Evolutionary conservation across 2,888 invertebrate species (phyloP).

Genomic region (Protonemura montana): DNA sequence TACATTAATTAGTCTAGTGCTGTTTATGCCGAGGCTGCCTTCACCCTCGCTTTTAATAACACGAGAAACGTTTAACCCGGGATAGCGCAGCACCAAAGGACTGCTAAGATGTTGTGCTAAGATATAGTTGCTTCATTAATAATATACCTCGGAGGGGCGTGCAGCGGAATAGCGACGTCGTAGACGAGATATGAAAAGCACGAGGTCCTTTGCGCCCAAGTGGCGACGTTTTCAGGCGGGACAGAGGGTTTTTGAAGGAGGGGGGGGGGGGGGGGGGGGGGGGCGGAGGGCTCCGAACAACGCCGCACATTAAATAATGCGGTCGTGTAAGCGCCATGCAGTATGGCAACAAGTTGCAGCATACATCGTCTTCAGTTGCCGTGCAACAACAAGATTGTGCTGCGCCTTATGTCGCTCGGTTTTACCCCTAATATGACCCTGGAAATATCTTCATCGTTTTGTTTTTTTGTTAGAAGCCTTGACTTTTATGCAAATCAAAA

Average conservation of each 20-base stretch:
- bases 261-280: neutral
- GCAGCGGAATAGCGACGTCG: neutral
- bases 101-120: neutral
- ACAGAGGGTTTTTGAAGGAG: neutral
- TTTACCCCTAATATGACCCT: too few species aligned
- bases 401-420: too few species aligned
- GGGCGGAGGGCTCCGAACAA: neutral
- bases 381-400: too few species aligned
- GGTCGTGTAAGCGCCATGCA: neutral
- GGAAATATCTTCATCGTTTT: too few species aligned
- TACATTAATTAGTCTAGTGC: slow-evolving; percentile 12
- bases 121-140: slow-evolving; percentile 23
- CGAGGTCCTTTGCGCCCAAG: neutral
- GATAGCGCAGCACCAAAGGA: neutral
- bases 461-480: too few species aligned
- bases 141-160: neutral
- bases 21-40: neutral
- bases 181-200: neutral
- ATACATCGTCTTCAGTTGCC: neutral
- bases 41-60: neutral
- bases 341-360: neutral
- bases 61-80: slow-evolving; percentile 25
- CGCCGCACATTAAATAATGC: neutral
- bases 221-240: neutral
- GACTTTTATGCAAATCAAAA: too few species aligned